phyloP scores from a whole-genome alignment of 2,113 vertebrate genomes.

The Gymnocephalus cernua region DNA sequence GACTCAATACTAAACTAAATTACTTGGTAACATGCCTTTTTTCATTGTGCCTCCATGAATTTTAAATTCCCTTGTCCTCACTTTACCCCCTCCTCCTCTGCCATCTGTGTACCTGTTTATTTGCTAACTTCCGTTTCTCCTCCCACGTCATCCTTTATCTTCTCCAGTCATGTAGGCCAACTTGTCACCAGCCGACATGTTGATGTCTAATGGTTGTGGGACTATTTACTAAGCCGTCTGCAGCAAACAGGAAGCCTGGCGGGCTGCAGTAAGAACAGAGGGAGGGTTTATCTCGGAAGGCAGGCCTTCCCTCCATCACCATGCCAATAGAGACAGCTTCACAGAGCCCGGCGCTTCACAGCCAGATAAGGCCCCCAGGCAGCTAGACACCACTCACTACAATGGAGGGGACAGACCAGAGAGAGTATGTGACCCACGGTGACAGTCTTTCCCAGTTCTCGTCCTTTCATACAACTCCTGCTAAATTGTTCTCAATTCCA shows the following conservation, averaged over 20 bases:
- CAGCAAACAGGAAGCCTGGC: conserved; percentile 64
- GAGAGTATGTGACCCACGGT: conserved; percentile 45
- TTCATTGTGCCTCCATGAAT: conserved; percentile 28
- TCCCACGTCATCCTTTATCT: conserved; percentile 57
- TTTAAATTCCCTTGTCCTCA: not conserved
- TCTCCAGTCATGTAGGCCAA: conserved; percentile 54
- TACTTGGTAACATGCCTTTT: conserved; percentile 8
- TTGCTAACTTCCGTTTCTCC: conserved; percentile 34
- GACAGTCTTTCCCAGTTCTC: not conserved
- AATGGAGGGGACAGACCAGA: conserved; percentile 47
- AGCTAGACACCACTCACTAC: conserved; percentile 62
- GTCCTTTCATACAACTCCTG: conserved; percentile 11
- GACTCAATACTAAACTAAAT: conserved; percentile 31
- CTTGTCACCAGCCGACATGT: conserved; percentile 64
- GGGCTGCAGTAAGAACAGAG: conserved; percentile 71
- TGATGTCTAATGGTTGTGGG: conserved; percentile 72
- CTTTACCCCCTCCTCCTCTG: not conserved
- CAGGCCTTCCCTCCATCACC: conserved; percentile 79
- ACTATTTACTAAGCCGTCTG: conserved; percentile 59
- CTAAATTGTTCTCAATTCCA: conserved; percentile 42
- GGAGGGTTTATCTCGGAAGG: conserved; percentile 81
- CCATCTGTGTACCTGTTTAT: conserved; percentile 44
- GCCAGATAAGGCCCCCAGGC: conserved; percentile 78
- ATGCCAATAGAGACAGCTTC: conserved; percentile 73
- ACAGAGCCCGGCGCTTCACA: conserved; percentile 53